Evolutionary conservation across 35 echinoderm and acorn worm species (phyloP).

Genomic region (Acanthaster planci): DNA sequence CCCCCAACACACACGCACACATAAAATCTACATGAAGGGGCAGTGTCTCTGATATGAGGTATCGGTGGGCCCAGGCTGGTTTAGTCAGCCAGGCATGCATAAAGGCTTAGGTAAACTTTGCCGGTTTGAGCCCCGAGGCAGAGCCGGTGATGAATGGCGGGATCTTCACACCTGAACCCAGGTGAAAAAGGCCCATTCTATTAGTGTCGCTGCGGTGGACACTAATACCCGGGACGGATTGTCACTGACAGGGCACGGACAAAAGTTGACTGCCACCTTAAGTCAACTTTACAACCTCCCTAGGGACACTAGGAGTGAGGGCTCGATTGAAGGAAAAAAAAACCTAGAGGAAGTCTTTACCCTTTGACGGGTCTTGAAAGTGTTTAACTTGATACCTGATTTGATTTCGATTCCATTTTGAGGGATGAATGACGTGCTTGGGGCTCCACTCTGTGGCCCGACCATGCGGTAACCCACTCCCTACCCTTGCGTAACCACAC

Average conservation of each 20-base stretch:
- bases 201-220: slow-evolving; percentile 29
- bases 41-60: no score
- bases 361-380: slow-evolving; percentile 17
- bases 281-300: slow-evolving; percentile 31
- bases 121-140: background rate
- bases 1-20: no score
- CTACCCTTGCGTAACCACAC: background rate
- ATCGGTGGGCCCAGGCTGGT: background rate
- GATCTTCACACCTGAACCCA: no score
- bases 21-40: no score
- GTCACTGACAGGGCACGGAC: slow-evolving; percentile 11
- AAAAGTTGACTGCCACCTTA: slow-evolving; percentile 22
- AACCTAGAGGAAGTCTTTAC: background rate
- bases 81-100: slow-evolving; percentile 21
- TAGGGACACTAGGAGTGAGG: background rate
- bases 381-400: slow-evolving; percentile 20
- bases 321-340: background rate
- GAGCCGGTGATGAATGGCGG: background rate
- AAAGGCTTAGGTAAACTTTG: slow-evolving; percentile 33
- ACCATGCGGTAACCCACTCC: background rate
- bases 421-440: background rate
- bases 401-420: background rate
- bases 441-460: background rate
- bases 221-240: background rate
- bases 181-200: background rate